Base-by-base conservation (phyloP, 2,113 vertebrate genomes). In the Thryonomys swinderianus region DNA sequence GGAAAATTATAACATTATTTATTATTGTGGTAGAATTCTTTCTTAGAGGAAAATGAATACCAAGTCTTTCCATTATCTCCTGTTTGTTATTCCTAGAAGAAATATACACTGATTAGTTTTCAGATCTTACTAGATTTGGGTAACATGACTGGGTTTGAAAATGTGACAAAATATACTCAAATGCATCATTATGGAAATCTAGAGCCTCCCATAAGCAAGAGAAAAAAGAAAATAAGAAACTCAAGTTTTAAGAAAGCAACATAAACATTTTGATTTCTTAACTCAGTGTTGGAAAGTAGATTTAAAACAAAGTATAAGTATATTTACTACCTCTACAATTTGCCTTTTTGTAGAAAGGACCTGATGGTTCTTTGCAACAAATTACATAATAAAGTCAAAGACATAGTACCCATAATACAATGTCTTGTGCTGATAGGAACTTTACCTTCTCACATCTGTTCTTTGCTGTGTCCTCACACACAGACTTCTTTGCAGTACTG, bases 141-240 rank as follows among this genome's bases (percentile, higher is more conserved):
- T 73, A 76, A 84, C 23, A 55, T 42, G 48, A 96, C 1, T 85
- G 69, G 53, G n/a, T 12, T 95, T 83, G n/a, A 93, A 86, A 93
- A 93, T 4, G 48, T 82, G 80, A 61, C 42, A 83, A 48, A 66
- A 88, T 82, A 71, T 21, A 42, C 74, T 79, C 89, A 83, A 48
- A 4, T 34, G 74, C 61, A 69, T 74, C 85, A 81, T 85, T 88
- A 93, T 48, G 80, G 74, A 96, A 95, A 94, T 79, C 40, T 4
- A 76, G 83, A 85, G 20, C 1, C 23, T 57, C 53, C 61, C 78
- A 83, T 13, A 66, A 64, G 78, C 61, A 85, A 95, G 73, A 85
- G 51, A 92, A 92, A 93, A 84, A 96, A 84, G 42, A 64, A 93
- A 97, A 95, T 37, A 85, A 79, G 83, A 27, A 88, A 88, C 93